Evolutionary conservation across 2,797 vertebrate species (phyloP), one percentile per base, ranked within the genome.

Genomic region (Lepidocolaptes lacrymiger): DNA sequence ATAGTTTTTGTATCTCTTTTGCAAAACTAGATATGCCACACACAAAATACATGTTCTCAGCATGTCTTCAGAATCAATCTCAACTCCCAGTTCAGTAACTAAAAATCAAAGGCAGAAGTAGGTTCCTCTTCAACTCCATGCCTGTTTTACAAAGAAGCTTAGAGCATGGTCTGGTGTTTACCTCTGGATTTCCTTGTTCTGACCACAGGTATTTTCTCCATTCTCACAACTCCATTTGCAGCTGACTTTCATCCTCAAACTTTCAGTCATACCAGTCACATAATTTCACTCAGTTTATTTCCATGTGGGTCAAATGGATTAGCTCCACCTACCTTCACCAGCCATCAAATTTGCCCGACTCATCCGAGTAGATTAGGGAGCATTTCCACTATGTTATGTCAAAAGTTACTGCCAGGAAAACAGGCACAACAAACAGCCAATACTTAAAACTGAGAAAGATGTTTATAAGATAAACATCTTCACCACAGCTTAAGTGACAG

Each of bases 81-180:
- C 44, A 72, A 52, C 3, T 76, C 34, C 43, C 54, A 72, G 3
- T 1, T 6, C 32, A 79, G 5, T 19, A 62, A n/a, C 3, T 77
- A 46, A 86, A 75, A 80, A 66, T 27, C 20, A 64, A 93, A 75
- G 18, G 41, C 41, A 91, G 34, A 41, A 68, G 9, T 24, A 75
- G 44, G 26, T 2, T 56, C 9, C 36, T 61, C 39, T 81, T 77
- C 12, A 86, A 6, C 6, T 46, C 17, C 2, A 9, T n/a, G 39
- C 9, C 61, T 51, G 14, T 51, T 79, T 56, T 28, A 82, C 28
- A 75, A 15, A 78, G 20, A 76, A 55, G 10, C 56, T 67, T 51
- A 67, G 52, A 80, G 26, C n/a, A 56, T 4, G 3, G 73, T 30
- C 52, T 3, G 0, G 18, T 3, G 1, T 7, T 2, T 21, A 15